Conservation (phyloP, 2,113 vertebrate genomes). For the Ciconia boyciana region DNA sequence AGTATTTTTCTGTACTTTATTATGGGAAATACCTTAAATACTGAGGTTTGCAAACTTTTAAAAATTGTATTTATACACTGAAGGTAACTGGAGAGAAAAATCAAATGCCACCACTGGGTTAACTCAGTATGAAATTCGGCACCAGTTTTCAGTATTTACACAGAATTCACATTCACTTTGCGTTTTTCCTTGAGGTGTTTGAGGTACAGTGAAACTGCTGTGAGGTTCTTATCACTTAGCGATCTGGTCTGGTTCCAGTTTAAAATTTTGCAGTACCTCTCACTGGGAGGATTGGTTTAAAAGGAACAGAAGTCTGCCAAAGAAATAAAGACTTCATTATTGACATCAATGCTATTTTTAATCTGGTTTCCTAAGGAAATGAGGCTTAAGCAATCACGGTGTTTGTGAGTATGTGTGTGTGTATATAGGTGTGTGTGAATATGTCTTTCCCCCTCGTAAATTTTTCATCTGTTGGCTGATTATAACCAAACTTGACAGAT, state of each 20-base stretch:
- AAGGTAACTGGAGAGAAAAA: conserved; percentile 25
- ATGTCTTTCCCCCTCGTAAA: not conserved
- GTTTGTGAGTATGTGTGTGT: not conserved
- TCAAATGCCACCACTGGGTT: conserved; percentile 25
- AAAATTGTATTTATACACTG: conserved; percentile 10
- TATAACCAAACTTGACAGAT: conserved; percentile 35
- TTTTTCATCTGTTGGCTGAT: conserved; percentile 28
- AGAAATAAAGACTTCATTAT: conserved; percentile 65
- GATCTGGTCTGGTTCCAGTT: conserved; percentile 54
- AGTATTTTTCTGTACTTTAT: not conserved
- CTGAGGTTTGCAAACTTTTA: conserved; percentile 29
- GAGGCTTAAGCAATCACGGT: conserved; percentile 21
- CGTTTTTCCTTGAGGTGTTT: conserved; percentile 62
- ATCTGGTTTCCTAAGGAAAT: conserved; percentile 67
- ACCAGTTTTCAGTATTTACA: conserved; percentile 18
- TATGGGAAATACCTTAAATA: conserved; percentile 58
- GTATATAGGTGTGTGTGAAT: not conserved
- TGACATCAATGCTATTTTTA: conserved; percentile 63
- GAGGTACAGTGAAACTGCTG: conserved; percentile 59
- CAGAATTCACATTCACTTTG: conserved; percentile 43
- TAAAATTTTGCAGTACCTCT: conserved; percentile 48
- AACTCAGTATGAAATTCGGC: not conserved
- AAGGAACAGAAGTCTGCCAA: conserved; percentile 51
- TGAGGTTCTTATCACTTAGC: conserved; percentile 67
- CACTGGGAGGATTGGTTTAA: conserved; percentile 62